Evolutionary conservation across 1,140 invertebrate species (phyloP), one percentile per base, ranked within the genome.

Genomic region (Psilanteris sp.): DNA sequence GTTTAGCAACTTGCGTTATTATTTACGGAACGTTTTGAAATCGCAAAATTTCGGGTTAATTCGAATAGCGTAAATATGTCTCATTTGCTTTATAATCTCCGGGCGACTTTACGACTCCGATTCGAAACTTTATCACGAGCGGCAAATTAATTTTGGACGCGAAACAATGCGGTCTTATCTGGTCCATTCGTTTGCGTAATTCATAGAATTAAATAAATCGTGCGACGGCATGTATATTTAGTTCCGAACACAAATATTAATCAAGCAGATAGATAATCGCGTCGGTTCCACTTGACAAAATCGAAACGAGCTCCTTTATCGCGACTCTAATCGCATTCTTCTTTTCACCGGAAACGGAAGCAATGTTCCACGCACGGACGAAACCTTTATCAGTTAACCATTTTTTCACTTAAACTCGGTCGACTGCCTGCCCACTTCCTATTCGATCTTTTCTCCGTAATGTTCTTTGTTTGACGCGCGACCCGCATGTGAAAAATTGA

Each of bases 321-420:
- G 62, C 44, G 26, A 0, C 20, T 50, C 59, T 77, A 71, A 72
- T 76, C 57, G 71, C 55, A 66, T 73, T 70, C 77, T 54, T 59
- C 59, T 43, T 74, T 75, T 77, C 79, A 70, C 77, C 72, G 80
- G 80, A 80, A 81, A 41, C 79, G 79, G 79, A 81, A 81, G 72
- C 77, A 76, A 80, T 81, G 76, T 74, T 75, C 71, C 64, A 68
- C 62, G 68, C 64, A 70, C 70, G 67, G 71, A 77, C 79, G 46
- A 76, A 74, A 78, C 73, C 67, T 79, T 80, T 80, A 79, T 81
- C 77, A 75, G 79, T 76, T 72, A 68, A 76, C 62, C 54, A 57
- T 66, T 78, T 79, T 78, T 72, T 79, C 64, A 68, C 62, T 68
- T 46, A 48, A 68, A 75, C 72, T 62, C 62, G 62, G 72, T 75